Evolutionary conservation across 92 coral and sea anemone genomes (phyloP).

Genomic region (Porites lobata): DNA sequence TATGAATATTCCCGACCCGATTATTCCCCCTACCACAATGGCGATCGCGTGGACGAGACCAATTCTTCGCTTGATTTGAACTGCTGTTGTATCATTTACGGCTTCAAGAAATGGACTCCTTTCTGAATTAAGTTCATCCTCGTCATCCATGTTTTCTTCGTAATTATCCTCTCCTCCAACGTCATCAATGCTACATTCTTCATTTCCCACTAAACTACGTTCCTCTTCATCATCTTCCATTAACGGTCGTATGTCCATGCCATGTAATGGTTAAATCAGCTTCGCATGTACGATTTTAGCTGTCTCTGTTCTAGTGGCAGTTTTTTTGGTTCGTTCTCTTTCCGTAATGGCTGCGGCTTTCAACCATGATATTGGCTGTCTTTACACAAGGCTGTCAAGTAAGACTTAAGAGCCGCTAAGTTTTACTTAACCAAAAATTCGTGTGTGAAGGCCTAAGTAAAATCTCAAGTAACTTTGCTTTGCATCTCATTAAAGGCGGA

Average conservation of each 20-base stretch:
- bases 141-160: not conserved
- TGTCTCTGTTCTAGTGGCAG: too few relatives aligned
- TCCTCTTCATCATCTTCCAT: not conserved
- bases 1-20: conserved; percentile 97
- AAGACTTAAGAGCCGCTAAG: too few relatives aligned
- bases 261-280: not conserved
- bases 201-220: not conserved
- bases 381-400: too few relatives aligned
- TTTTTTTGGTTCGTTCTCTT: too few relatives aligned
- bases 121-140: conserved; percentile 1
- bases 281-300: not conserved
- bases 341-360: too few relatives aligned
- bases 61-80: conserved; percentile 59
- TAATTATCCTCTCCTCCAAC: not conserved
- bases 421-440: too few relatives aligned
- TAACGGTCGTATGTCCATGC: not conserved
- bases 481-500: too few relatives aligned
- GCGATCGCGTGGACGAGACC: conserved; percentile 90
- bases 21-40: conserved; percentile 89
- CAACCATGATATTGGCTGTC: too few relatives aligned
- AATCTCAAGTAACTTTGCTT: too few relatives aligned
- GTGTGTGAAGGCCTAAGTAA: too few relatives aligned
- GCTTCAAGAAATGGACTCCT: conserved; percentile 8
- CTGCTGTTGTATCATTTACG: too few relatives aligned
- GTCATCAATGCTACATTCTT: not conserved